A percentile compares a stretch with the other conserved stretches of the same genome.
Conservation (phyloP, 2,888 invertebrate species). For the Eupeodes luniger region DNA sequence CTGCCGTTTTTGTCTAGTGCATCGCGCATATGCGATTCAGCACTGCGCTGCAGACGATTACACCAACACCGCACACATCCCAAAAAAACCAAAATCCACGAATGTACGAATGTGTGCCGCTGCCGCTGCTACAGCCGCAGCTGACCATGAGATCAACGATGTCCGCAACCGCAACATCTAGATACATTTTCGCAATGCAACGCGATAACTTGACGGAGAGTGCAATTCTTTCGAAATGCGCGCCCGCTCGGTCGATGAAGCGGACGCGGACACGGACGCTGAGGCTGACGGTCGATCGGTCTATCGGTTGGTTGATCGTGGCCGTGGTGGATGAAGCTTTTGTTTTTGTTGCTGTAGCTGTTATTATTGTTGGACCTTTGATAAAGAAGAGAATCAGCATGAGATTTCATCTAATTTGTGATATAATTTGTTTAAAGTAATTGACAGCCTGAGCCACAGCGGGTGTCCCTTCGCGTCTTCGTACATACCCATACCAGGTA, state of each 20-base stretch:
- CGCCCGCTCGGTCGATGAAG: slow-evolving; percentile 2
- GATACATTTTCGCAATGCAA: slow-evolving; percentile 73
- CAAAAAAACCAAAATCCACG: not conserved
- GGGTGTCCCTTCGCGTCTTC: slow-evolving; percentile 75
- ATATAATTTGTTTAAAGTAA: slow-evolving; percentile 80
- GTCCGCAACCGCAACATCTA: slow-evolving; percentile 72
- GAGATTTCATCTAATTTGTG: slow-evolving; percentile 80
- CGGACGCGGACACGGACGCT: too few species aligned
- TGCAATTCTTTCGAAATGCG: slow-evolving; percentile 65
- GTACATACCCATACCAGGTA: too few species aligned
- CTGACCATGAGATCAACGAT: slow-evolving; percentile 70
- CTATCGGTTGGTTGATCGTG: slow-evolving; percentile 1
- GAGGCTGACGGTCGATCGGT: not conserved
- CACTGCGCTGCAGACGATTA: not conserved
- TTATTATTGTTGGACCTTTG: slow-evolving; percentile 58
- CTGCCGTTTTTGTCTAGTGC: slow-evolving; percentile 46
- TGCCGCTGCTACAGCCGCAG: not conserved
- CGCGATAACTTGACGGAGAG: slow-evolving; percentile 65
- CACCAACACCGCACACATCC: slow-evolving; percentile 19
- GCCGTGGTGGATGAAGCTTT: slow-evolving; percentile 37
- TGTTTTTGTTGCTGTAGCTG: slow-evolving; percentile 45
- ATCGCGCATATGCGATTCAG: slow-evolving; percentile 31
- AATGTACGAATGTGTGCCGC: slow-evolving; percentile 42
- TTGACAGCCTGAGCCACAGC: slow-evolving; percentile 78
- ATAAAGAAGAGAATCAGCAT: slow-evolving; percentile 77